Evolutionary conservation across 2,888 invertebrate genomes (phyloP), one percentile per base, ranked within the genome.

Genomic region (Mythimna ferrago): DNA sequence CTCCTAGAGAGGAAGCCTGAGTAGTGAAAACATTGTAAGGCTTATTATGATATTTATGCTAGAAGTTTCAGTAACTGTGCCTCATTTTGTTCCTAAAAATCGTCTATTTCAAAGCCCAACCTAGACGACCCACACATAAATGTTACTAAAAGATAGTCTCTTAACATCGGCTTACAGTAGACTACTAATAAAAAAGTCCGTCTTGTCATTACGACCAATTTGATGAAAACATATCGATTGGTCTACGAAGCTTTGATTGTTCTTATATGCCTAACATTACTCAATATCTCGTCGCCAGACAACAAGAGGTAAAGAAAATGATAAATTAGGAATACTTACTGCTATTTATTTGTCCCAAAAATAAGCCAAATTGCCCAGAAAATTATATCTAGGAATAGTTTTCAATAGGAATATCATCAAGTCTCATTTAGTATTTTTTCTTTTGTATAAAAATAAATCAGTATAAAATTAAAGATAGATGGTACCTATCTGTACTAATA

Each of bases 141-240:
- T 48, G 11, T 60, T 58, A 68, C 58, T 32, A 48, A 60, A n/a
- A 58, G 19, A 75, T 7, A 60, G 26, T 51, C 63, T 41, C 21
- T 60, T 67, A 67, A 53, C 51, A 35, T 53, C 21, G 11, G 14
- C 38, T 63, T 57, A 32, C 2, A 14, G 19, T 32, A 16, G 35
- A 21, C 21, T 64, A 69, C 38, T 61, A 69, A 76, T 69, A 76
- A 76, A 76, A 60, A 16, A 32, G 21, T 75, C 48, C 7, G 60
- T 64, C 64, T 7, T 21, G 58, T 60, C 44, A 58, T 64, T 68
- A 58, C 58, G 63, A 26, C 7, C 57, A 53, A 68, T 68, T 60
- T 60, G 48, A 56, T 54, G 26, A 44, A 66, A 63, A 48, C 14
- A n/a, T 53, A 64, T 75, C 54, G 51, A 62, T 62, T 62, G 57